phyloP scores from a whole-genome alignment of 2,113 vertebrate genomes.

The Trichechus manatus region DNA sequence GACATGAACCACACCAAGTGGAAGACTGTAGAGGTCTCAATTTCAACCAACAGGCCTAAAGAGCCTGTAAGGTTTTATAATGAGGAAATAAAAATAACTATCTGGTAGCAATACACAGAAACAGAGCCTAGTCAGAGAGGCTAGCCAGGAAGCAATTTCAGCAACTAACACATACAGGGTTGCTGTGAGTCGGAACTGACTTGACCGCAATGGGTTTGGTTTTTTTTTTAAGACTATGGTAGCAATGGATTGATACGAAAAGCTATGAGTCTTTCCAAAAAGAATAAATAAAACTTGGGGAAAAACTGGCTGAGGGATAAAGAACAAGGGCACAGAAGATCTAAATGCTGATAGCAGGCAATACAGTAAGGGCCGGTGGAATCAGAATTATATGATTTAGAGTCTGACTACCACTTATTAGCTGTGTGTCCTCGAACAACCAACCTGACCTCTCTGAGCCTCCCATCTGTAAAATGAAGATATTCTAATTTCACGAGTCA shows the following conservation, averaged over 20 bases:
- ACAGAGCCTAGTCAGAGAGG: neutral
- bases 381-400: slow-evolving; percentile 26
- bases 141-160: neutral
- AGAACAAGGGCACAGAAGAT: neutral
- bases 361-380: neutral
- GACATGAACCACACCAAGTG: neutral
- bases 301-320: neutral
- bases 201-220: too few relatives aligned
- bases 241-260: neutral
- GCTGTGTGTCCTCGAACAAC: neutral
- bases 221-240: too few relatives aligned
- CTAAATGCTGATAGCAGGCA: slow-evolving; percentile 17
- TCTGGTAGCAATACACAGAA: neutral
- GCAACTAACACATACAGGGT: too few relatives aligned
- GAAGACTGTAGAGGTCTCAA: neutral
- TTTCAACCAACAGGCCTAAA: neutral
- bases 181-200: too few relatives aligned
- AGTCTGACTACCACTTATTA: neutral
- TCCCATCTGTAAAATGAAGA: slow-evolving; percentile 44
- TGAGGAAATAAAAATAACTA: slow-evolving; percentile 1
- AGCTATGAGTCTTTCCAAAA: slow-evolving; percentile 20
- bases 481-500: neutral
- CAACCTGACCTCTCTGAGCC: neutral
- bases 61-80: neutral
- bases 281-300: neutral